Conservation (phyloP, 2,113 vertebrate genomes). For the Urocolius indicus region DNA sequence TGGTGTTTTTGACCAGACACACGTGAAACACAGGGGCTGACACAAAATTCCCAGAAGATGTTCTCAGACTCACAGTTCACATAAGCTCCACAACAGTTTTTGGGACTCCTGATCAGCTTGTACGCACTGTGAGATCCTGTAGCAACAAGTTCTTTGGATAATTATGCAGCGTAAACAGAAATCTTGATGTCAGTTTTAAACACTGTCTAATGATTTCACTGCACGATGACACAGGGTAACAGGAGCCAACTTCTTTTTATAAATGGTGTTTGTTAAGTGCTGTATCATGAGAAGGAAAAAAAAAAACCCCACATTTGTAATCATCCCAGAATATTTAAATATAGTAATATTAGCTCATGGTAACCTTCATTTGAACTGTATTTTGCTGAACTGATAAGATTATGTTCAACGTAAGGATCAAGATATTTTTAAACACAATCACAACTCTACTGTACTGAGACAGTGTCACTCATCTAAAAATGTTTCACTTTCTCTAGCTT, state of each 20-base stretch:
- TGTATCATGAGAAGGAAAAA: conserved; percentile 15
- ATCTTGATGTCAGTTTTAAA: neutral
- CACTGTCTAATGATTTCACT: neutral
- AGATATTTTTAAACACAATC: neutral
- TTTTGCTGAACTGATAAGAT: neutral
- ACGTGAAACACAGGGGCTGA: rapidly evolving
- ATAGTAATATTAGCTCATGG: neutral
- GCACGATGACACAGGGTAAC: neutral
- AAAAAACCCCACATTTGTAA: neutral
- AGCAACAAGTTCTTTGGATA: neutral
- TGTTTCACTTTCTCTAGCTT: neutral
- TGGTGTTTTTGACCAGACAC: neutral
- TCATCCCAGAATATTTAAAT: conserved; percentile 11
- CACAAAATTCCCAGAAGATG: neutral
- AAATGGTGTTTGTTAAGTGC: neutral
- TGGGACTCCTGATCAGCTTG: neutral
- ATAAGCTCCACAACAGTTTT: neutral
- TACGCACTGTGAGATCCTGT: neutral
- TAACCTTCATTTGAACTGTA: neutral
- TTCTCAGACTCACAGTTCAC: neutral
- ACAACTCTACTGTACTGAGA: neutral
- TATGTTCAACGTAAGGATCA: neutral
- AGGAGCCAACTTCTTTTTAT: conserved; percentile 7
- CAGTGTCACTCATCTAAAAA: neutral
- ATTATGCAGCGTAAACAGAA: neutral